phyloP scores from a whole-genome alignment of 2,797 vertebrate genomes.

The Poeciliopsis paucimaculata region DNA sequence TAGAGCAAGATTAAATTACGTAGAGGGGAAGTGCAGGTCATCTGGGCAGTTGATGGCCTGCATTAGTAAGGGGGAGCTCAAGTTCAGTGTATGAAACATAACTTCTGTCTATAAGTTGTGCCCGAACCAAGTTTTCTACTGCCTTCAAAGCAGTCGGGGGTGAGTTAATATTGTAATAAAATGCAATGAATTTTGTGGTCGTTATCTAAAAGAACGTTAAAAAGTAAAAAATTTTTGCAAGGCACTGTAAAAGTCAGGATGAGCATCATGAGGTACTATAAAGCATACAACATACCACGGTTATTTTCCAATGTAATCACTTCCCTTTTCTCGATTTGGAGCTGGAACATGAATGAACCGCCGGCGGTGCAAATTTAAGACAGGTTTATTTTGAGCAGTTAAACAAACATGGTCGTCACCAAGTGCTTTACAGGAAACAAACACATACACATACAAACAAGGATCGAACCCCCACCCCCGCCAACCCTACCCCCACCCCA shows the following conservation, averaged over 20 bases:
- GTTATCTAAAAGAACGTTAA: not conserved
- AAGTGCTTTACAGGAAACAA: constrained; percentile 65
- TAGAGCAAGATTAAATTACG: not conserved
- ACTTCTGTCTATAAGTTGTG: not conserved
- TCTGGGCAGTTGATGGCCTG: not conserved
- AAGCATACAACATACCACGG: constrained; percentile 17
- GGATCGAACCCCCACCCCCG: constrained; percentile 25
- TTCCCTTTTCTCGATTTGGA: constrained; percentile 23
- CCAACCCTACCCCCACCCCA: not conserved
- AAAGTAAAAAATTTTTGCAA: not conserved
- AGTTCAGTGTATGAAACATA: not conserved
- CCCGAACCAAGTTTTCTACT: not conserved
- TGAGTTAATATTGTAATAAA: not conserved
- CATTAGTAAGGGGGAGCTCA: not conserved
- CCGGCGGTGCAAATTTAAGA: constrained; percentile 69
- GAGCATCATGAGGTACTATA: not conserved
- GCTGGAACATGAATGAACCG: constrained; percentile 24
- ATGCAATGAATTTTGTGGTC: not conserved
- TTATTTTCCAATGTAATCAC: constrained; percentile 13
- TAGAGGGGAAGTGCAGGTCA: not conserved
- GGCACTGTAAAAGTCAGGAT: not conserved
- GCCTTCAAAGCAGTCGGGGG: not conserved
- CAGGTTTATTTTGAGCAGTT: constrained; percentile 69
- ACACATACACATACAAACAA: constrained; percentile 55
- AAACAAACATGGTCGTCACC: constrained; percentile 61